Evolutionary conservation across 2,797 vertebrate species (phyloP).

Genomic region (Dromococcyx pavoninus): DNA sequence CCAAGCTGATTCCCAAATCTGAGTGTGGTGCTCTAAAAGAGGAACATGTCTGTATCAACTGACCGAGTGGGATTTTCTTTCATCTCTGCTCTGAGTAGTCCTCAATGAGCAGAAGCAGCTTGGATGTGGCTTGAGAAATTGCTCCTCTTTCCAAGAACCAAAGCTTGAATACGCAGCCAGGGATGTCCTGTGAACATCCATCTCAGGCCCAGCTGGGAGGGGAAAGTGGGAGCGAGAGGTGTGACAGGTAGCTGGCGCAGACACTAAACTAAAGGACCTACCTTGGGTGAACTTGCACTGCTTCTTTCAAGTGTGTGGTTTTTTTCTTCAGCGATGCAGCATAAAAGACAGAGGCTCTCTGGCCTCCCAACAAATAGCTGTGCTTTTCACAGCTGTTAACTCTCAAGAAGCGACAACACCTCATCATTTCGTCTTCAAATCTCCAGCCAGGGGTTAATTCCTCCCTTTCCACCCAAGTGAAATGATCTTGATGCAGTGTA

Average conservation of each 20-base stretch:
- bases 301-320: background rate
- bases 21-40: slow-evolving; percentile 26
- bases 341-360: background rate
- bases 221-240: background rate
- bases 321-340: background rate
- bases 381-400: background rate
- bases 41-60: background rate
- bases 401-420: background rate
- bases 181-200: background rate
- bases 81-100: background rate
- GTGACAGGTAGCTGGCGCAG: background rate
- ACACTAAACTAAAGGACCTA: background rate
- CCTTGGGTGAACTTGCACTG: background rate
- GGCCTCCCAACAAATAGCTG: background rate
- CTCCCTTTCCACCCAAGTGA: background rate
- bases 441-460: background rate
- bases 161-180: background rate
- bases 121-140: background rate
- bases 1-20: background rate
- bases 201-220: background rate
- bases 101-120: background rate
- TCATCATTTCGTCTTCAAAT: background rate
- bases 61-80: slow-evolving; percentile 10
- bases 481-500: background rate
- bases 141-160: background rate